phyloP scores from a whole-genome alignment of 2,797 vertebrate genomes.

The Sebastes jordani region DNA sequence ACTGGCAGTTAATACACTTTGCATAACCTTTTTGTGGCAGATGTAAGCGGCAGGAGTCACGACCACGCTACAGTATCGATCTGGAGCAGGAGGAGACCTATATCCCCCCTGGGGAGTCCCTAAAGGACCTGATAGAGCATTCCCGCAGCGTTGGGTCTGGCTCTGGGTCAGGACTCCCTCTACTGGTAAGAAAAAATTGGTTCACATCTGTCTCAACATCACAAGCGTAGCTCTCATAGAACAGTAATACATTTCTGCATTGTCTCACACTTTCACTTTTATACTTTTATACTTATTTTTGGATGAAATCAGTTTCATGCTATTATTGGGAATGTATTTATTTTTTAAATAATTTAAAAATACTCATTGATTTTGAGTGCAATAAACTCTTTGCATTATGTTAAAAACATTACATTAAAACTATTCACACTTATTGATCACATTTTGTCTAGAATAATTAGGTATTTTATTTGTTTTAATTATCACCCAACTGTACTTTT shows the following conservation, averaged over 20 bases:
- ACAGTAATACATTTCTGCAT: too few species aligned
- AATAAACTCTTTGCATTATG: background rate
- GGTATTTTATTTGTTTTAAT: background rate
- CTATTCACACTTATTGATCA: background rate
- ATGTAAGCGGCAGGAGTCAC: constrained; percentile 88
- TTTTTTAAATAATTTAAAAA: background rate
- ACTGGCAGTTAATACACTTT: background rate
- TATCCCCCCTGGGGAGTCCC: constrained; percentile 90
- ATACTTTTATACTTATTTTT: too few species aligned
- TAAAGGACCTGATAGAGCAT: constrained; percentile 93
- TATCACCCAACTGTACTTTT: background rate
- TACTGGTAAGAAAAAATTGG: constrained; percentile 86
- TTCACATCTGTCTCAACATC: constrained; percentile 5
- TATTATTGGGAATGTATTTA: background rate
- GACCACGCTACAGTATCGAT: constrained; percentile 90
- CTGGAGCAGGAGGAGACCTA: constrained; percentile 93
- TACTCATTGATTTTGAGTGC: background rate
- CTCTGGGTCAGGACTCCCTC: constrained; percentile 98
- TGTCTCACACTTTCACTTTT: too few species aligned
- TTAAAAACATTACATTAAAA: background rate
- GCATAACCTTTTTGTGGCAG: constrained; percentile 66
- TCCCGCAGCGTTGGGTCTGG: constrained; percentile 91
- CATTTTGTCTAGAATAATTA: background rate
- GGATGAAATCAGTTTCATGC: background rate
- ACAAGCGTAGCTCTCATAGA: background rate